Conservation (phyloP, 2,113 vertebrate species). For the Morone saxatilis region DNA sequence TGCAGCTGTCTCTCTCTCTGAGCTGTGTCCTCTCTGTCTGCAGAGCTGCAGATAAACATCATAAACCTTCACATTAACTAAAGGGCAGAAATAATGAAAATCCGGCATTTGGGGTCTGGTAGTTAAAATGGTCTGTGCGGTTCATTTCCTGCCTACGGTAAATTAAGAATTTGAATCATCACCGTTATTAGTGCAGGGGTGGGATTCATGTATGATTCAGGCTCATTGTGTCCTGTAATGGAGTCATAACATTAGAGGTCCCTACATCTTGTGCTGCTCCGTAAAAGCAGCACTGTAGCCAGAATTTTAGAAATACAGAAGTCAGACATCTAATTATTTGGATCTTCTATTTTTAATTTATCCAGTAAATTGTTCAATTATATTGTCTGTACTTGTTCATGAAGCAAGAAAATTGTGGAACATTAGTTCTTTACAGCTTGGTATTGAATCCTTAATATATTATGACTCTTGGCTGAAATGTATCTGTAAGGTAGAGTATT, state of each 20-base stretch:
- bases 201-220: not conserved
- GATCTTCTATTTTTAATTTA: not conserved
- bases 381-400: not conserved
- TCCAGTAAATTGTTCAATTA: not conserved
- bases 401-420: no score
- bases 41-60: conserved; percentile 42
- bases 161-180: not conserved
- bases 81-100: conserved; percentile 4
- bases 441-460: not conserved
- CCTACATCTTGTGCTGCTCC: not conserved
- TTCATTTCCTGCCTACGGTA: not conserved
- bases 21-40: conserved; percentile 25
- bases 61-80: conserved; percentile 38
- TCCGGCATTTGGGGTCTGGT: conserved; percentile 1
- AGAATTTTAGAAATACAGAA: not conserved
- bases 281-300: not conserved
- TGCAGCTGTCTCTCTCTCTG: conserved; percentile 54
- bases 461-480: not conserved
- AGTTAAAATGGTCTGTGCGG: not conserved
- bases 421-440: not conserved
- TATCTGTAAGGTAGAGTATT: not conserved
- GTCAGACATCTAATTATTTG: not conserved
- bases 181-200: not conserved
- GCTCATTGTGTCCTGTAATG: not conserved
- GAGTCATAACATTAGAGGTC: not conserved